Percentiles rank a stretch among this genome's conserved stretches.
These are phyloP conservation scores for Epistrophe eligans DNA, from an alignment of 2,888 invertebrate genomes.

Conservation along the genomic window DNA sequence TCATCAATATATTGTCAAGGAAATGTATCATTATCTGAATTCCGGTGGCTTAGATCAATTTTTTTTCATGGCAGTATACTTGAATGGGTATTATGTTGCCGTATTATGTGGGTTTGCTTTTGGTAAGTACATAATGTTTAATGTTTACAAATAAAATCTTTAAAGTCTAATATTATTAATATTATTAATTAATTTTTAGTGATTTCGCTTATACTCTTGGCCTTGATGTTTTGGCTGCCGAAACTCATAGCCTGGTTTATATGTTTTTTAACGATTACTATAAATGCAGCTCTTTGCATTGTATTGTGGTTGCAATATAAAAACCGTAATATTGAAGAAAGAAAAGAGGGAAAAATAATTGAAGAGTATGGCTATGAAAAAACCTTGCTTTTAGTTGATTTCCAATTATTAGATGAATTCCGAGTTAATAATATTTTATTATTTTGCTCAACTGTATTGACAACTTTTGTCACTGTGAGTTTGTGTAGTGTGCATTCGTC, in stretches of 20 bases:
- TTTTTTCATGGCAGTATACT: neutral
- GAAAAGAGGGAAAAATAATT: no score
- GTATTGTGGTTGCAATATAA: neutral
- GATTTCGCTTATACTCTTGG: neutral
- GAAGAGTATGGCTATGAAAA: neutral
- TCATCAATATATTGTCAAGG: neutral
- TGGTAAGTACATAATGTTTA: neutral
- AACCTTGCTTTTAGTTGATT: accelerated
- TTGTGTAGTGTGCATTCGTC: no score
- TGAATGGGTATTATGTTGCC: neutral
- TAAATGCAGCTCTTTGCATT: neutral
- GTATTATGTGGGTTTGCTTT: slow-evolving; percentile 9
- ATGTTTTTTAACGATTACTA: neutral
- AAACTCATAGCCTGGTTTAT: neutral
- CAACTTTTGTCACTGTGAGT: neutral
- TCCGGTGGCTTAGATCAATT: slow-evolving; percentile 1
- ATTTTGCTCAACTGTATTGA: neutral
- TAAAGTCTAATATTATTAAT: no score
- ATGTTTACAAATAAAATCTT: no score
- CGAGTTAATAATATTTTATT: neutral
- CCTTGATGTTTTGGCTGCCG: neutral
- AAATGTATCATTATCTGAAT: neutral
- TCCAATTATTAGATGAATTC: neutral
- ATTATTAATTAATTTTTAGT: no score
- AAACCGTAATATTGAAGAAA: neutral